A percentile compares a stretch with the other conserved stretches of the same genome.
Conservation (phyloP, 2,113 vertebrate species). For the Eclectus roratus region DNA sequence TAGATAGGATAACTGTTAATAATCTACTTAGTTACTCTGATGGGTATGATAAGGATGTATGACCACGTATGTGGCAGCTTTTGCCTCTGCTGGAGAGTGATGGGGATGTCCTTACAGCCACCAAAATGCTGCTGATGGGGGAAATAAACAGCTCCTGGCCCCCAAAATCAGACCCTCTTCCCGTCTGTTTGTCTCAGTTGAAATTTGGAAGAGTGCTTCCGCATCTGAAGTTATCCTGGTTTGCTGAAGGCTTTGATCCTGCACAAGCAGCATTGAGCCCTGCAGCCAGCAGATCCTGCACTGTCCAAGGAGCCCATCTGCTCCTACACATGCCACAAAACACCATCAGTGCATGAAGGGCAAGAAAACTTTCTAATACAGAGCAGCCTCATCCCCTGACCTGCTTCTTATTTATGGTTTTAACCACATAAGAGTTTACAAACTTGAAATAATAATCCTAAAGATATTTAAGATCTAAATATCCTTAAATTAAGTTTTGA, state of each 20-base stretch:
- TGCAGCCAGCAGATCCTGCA: not conserved
- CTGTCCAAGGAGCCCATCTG: not conserved
- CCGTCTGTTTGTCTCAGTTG: not conserved
- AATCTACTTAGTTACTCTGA: not conserved
- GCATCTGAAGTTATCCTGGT: not conserved
- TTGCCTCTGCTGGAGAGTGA: not conserved
- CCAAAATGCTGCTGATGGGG: not conserved
- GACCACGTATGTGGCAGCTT: not conserved
- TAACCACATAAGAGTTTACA: not conserved
- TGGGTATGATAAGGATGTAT: not conserved
- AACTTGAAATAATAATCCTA: not conserved
- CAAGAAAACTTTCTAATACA: not conserved
- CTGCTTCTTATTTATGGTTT: not conserved
- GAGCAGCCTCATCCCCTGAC: not conserved
- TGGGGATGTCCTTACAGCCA: not conserved
- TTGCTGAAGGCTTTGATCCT: not conserved
- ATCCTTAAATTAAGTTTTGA: not conserved
- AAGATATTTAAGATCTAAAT: not conserved
- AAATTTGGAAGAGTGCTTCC: not conserved
- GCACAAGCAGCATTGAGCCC: not conserved
- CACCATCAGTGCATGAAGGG: not conserved
- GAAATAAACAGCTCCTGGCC: not conserved
- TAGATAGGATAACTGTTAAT: not conserved
- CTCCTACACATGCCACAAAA: not conserved
- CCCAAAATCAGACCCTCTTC: not conserved